Conservation (phyloP, 2,797 vertebrate genomes). For the Eremophila alpestris region DNA sequence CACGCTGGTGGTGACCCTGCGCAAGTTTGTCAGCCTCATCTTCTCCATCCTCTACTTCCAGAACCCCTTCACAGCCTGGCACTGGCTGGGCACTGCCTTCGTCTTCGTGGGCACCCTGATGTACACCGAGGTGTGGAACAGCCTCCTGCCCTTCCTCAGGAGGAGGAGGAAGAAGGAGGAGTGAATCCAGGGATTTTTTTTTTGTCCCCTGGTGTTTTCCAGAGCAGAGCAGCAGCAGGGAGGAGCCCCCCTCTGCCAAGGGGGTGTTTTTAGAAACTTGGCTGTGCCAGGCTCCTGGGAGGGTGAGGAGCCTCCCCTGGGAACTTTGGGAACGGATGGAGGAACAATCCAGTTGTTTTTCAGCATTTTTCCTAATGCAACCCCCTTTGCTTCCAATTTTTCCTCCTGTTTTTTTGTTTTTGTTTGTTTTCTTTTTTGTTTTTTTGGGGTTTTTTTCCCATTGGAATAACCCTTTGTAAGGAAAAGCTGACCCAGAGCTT, state of each 20-base stretch:
- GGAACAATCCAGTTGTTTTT: neutral
- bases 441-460: no score
- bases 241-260: neutral
- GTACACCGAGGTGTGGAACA: constrained; percentile 91
- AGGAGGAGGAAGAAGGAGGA: constrained; percentile 46
- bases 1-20: constrained; percentile 93
- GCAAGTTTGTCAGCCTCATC: constrained; percentile 98
- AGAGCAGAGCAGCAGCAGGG: neutral
- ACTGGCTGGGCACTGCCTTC: constrained; percentile 90
- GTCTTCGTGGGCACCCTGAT: constrained; percentile 92
- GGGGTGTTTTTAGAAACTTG: neutral
- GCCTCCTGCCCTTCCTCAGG: constrained; percentile 7
- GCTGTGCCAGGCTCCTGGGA: constrained; percentile 20
- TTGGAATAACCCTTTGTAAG: neutral
- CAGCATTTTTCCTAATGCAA: neutral
- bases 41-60: constrained; percentile 95
- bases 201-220: neutral
- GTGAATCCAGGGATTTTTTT: neutral
- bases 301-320: rapidly evolving
- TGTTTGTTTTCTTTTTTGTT: neutral
- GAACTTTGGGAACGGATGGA: neutral
- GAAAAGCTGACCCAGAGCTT: neutral
- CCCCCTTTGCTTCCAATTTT: neutral
- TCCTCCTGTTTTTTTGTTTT: neutral
- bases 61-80: constrained; percentile 93